Percentiles rank a stretch among this genome's conserved stretches.
These are phyloP conservation scores for Sinohyriopsis cumingii DNA, from an alignment of 2,888 invertebrate genomes.

Conservation along the genomic window DNA sequence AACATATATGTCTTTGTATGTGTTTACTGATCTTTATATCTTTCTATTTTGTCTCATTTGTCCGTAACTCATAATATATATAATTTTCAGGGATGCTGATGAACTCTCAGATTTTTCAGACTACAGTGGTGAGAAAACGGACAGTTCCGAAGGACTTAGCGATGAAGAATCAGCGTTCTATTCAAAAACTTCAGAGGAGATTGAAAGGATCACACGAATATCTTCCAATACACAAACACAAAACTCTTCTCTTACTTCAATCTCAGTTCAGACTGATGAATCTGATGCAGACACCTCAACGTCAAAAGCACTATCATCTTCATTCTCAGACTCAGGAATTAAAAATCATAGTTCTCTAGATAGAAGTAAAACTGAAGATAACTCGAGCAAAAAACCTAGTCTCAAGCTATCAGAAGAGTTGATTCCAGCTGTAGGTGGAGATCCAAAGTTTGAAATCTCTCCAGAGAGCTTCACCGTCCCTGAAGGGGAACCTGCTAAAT, in stretches of 20 bases:
- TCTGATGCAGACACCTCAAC: constrained; percentile 36
- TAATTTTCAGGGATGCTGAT: constrained; percentile 57
- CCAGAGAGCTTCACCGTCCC: constrained; percentile 58
- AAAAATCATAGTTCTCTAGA: constrained; percentile 22
- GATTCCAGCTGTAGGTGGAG: constrained; percentile 56
- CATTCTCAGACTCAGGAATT: constrained; percentile 36
- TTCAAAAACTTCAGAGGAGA: constrained; percentile 57
- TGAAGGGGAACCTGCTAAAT: constrained; percentile 65
- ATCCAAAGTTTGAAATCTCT: constrained; percentile 63
- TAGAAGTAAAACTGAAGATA: constrained; percentile 34
- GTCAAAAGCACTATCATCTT: constrained; percentile 26
- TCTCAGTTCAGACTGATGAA: constrained; percentile 40
- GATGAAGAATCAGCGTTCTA: constrained; percentile 61
- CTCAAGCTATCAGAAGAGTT: constrained; percentile 52
- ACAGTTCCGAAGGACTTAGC: constrained; percentile 41
- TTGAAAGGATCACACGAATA: constrained; percentile 50
- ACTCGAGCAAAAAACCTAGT: constrained; percentile 27
- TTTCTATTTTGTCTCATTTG: not conserved
- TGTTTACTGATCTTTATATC: not conserved
- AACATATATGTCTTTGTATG: no score
- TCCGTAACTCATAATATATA: not conserved
- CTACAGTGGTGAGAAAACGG: constrained; percentile 38
- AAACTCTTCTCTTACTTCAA: constrained; percentile 14
- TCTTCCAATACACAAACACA: constrained; percentile 19
- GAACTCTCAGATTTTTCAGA: constrained; percentile 66